A percentile compares a stretch with the other conserved stretches of the same genome.
These are phyloP conservation scores for Tortricodes alternella DNA, from an alignment of 2,888 invertebrate genomes.

Conservation along the genomic window DNA sequence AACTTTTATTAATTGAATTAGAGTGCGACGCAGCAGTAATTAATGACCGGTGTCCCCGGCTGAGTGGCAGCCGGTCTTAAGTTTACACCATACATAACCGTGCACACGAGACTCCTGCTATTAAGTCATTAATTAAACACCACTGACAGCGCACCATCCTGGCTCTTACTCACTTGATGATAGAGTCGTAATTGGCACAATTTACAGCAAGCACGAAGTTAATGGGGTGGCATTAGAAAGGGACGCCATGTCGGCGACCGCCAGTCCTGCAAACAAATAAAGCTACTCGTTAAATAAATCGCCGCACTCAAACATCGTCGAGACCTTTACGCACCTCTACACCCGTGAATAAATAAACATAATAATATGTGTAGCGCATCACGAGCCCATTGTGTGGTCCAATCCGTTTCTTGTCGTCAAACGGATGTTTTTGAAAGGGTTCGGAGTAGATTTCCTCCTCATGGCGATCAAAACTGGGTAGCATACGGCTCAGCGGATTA, in stretches of 20 bases:
- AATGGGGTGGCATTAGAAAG: conserved; percentile 66
- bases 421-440: conserved; percentile 3
- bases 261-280: conserved; percentile 66
- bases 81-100: conserved; percentile 32
- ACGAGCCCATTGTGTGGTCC: conserved; percentile 29
- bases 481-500: not conserved
- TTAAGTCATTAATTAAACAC: conserved; percentile 68
- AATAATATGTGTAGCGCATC: conserved; percentile 54
- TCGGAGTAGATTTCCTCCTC: not conserved
- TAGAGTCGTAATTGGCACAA: conserved; percentile 60
- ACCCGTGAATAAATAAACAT: conserved; percentile 62
- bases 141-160: conserved; percentile 39
- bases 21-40: conserved; percentile 17
- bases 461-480: not conserved
- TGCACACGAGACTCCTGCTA: conserved; percentile 60
- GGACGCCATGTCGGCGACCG: conserved; percentile 46
- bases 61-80: conserved; percentile 22
- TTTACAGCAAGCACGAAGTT: conserved; percentile 54
- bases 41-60: conserved; percentile 28
- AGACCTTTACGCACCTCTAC: conserved; percentile 65
- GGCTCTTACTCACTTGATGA: conserved; percentile 44
- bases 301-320: conserved; percentile 65
- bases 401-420: conserved; percentile 1
- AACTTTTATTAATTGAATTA: conserved; percentile 18
- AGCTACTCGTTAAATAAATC: conserved; percentile 73